Conservation (phyloP, 1,140 invertebrate species). For the Thaumatotibia leucotreta region DNA sequence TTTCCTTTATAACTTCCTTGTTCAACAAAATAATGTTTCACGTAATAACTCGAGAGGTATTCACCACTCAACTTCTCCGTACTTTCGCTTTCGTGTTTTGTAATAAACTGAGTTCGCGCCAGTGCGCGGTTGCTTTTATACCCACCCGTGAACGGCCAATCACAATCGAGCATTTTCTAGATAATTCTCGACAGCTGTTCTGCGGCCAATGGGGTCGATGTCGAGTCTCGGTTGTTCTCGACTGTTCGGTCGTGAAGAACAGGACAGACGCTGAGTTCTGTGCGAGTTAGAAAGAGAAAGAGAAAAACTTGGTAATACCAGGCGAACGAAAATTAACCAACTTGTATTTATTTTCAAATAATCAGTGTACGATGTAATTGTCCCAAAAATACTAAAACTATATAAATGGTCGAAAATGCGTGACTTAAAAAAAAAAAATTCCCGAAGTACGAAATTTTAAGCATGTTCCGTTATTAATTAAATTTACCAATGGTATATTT, state of each 20-base stretch:
- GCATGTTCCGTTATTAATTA: no score
- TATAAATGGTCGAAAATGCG: no score
- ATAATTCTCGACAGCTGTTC: neutral
- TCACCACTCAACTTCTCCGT: neutral
- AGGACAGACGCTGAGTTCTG: neutral
- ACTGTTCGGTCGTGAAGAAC: neutral
- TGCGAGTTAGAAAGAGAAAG: neutral
- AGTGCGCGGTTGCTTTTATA: neutral
- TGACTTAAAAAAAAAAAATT: no score
- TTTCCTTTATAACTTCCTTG: neutral
- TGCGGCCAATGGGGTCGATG: neutral
- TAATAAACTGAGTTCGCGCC: neutral
- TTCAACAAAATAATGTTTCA: neutral
- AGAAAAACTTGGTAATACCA: neutral
- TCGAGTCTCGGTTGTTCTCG: neutral
- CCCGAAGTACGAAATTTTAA: no score
- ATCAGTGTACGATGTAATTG: no score
- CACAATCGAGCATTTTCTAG: neutral
- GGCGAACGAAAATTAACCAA: neutral
- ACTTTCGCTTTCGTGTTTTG: neutral
- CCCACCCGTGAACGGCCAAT: neutral
- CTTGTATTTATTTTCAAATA: neutral
- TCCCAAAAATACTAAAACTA: no score
- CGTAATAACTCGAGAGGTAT: slow-evolving; percentile 1
- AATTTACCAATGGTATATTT: no score